Evolutionary conservation across 2,113 vertebrate species (phyloP), one percentile per base, ranked within the genome.

Genomic region (Sinocyclocheilus maitianheensis): DNA sequence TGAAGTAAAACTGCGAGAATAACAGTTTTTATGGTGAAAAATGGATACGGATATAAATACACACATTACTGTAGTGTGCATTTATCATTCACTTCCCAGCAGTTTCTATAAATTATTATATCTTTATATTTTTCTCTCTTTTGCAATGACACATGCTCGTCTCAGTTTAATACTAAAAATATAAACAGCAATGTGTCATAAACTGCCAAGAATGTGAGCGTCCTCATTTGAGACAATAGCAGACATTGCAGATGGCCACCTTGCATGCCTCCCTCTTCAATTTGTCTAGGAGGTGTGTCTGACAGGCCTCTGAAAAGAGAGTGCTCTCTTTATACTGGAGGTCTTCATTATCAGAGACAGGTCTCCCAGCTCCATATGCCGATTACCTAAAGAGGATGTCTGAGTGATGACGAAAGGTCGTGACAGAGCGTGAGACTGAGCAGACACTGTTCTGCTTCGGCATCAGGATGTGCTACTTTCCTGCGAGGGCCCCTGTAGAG

Each of bases 331-430:
- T 53, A 40, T 69, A 51, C 40, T 12, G 22, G 40, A 34, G 6
- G 14, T 72, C 72, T 77, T 62, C 48, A 62, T 85, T 77, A 9
- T 24, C 16, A 40, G 43, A 79, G 74, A 60, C 76, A 75, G 24
- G 55, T 71, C 43, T 84, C 40, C 18, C 84, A 22, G 60, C 69
- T 78, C 48, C 63, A n/a, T 10, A 12, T 86, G 79, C 34, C 40
- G 14, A 76, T 81, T 81, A 80, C 74, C 20, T 46, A 85, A 80
- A 90, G 84, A 88, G 78, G 81, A 65, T 48, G 16, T 30, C n/a
- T 82, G 84, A 87, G 87, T 88, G 80, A 87, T 86, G 88, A 86
- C 71, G 37, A 40, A 53, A 76, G 83, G 87, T 88, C 34, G 58
- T 18, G 81, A 78, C 40, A 84, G 60, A 78, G 48, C 60, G 34